Evolutionary conservation across 1,140 invertebrate genomes (phyloP).

Genomic region (Lucilia cuprina): DNA sequence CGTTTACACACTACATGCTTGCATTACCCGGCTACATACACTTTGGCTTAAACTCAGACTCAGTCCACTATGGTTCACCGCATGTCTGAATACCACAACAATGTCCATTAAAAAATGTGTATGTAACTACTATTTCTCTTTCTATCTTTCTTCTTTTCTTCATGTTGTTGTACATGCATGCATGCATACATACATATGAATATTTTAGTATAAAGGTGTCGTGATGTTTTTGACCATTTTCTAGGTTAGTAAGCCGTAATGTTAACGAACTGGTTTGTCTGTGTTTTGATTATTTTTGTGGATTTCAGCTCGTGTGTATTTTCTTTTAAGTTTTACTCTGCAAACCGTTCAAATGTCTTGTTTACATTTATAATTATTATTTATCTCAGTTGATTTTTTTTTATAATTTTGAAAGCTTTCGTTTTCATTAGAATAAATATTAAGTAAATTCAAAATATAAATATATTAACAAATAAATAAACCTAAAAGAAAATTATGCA

Average conservation of each 20-base stretch:
- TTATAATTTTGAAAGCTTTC: neutral
- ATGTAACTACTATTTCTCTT: neutral
- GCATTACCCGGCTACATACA: neutral
- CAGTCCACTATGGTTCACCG: neutral
- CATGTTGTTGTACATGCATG: neutral
- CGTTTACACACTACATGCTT: neutral
- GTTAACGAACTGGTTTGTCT: slow-evolving; percentile 35
- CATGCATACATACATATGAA: too few relatives aligned
- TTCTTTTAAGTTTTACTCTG: too few relatives aligned
- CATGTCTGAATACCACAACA: neutral
- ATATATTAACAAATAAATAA: neutral
- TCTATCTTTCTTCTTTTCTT: neutral
- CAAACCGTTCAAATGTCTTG: neutral
- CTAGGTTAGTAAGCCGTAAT: slow-evolving; percentile 27
- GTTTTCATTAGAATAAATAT: slow-evolving; percentile 5
- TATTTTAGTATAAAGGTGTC: slow-evolving; percentile 1
- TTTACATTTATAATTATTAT: neutral
- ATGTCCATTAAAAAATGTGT: neutral
- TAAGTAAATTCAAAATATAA: neutral
- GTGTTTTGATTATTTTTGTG: neutral
- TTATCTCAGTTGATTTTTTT: neutral
- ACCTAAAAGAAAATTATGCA: neutral
- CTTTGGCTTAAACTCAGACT: neutral
- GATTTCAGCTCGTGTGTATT: neutral
- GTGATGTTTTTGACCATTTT: slow-evolving; percentile 34